Evolutionary conservation across 2,797 vertebrate species (phyloP), one percentile per base, ranked within the genome.

Genomic region (Sylvia borin): DNA sequence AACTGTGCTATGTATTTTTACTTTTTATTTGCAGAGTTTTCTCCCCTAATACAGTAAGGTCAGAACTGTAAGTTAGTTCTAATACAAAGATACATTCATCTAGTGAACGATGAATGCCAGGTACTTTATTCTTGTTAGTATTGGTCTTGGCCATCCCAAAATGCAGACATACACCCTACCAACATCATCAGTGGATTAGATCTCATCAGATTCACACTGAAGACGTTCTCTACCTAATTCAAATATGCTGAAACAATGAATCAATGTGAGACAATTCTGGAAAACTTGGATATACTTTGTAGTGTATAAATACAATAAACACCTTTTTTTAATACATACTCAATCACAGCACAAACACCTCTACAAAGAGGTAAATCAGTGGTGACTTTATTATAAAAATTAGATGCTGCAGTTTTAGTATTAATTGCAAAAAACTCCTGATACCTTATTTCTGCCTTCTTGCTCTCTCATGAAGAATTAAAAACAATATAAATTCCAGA

Each of bases 361-460:
- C 76, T 32, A 70, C 25, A 55, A 71, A 67, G 13, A 83, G 40
- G 21, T 93, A 77, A 88, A 92, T 91, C 62, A 94, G 53, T 34
- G 80, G 78, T 91, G 25, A 83, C 57, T 97, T 96, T 92, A 93
- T 93, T 96, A 70, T 78, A 55, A 93, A 86, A 93, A 88, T 65
- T 34, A 89, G 54, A 77, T 90, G 77, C 11, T 85, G 36, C 38
- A 32, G 22, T 20, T 75, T 90, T 61, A 88, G 4, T 77, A 75
- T 72, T 74, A 65, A 58, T 62, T 91, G 68, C n/a, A 95, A 91
- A 93, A 83, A 65, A 21, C 4, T 18, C 43, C 60, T 27, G 45
- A 72, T 6, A 19, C 32, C 62, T 88, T 79, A 14, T 58, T 83
- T 76, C 67, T 74, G 10, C 48, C 66, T 77, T 82, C 67, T 76